phyloP scores from a whole-genome alignment of 2,888 invertebrate genomes.

The Tanypteryx hageni region DNA sequence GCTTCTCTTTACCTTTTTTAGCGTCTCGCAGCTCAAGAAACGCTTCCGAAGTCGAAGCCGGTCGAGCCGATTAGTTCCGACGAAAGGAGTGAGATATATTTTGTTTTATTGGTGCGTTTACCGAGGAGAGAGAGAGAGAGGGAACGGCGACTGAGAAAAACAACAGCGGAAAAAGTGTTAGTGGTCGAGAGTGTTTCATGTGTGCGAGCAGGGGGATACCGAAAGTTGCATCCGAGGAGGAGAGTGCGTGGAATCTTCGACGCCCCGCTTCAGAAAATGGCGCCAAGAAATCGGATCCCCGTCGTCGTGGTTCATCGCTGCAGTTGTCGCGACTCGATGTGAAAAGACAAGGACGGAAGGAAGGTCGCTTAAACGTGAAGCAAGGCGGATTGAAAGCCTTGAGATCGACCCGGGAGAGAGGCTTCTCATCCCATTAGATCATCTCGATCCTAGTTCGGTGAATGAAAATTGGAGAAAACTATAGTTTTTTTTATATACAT shows the following conservation, averaged over 20 bases:
- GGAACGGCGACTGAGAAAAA: neutral
- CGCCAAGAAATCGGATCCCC: conserved; percentile 59
- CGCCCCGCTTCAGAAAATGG: conserved; percentile 59
- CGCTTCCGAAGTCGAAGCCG: neutral
- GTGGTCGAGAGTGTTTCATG: conserved; percentile 36
- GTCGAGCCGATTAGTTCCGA: neutral
- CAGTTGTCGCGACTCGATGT: conserved; percentile 52
- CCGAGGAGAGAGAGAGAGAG: too few relatives aligned
- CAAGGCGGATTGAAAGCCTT: neutral
- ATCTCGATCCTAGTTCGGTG: neutral
- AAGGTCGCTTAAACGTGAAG: conserved; percentile 12
- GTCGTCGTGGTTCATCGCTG: neutral
- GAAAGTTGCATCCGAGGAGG: neutral
- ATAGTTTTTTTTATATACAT: neutral
- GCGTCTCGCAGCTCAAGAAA: too few relatives aligned
- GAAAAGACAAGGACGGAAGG: conserved; percentile 58
- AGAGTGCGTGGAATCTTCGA: neutral
- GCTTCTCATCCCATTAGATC: neutral
- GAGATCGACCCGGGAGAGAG: neutral
- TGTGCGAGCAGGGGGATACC: conserved; percentile 26
- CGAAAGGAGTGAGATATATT: neutral
- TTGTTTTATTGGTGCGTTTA: too few relatives aligned
- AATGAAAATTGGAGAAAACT: neutral
- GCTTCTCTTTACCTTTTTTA: too few relatives aligned
- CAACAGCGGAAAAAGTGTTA: neutral